phyloP scores from a whole-genome alignment of 2,888 invertebrate genomes.

The Pterostichus madidus region DNA sequence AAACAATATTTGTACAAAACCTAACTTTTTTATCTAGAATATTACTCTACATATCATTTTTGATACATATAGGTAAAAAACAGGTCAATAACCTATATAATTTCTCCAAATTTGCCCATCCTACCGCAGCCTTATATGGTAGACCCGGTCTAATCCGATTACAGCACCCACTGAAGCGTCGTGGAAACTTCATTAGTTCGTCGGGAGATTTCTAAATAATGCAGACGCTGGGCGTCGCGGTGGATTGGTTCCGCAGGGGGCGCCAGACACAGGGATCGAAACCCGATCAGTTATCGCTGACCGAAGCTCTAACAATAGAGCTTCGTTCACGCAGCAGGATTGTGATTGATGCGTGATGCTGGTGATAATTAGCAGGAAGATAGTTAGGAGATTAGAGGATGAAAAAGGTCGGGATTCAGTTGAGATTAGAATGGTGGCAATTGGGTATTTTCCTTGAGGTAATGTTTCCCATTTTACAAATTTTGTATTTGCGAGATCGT shows the following conservation, averaged over 20 bases:
- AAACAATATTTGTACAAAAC: too few relatives aligned
- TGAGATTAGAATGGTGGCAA: neutral
- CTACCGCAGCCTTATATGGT: neutral
- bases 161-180: slow-evolving; percentile 14
- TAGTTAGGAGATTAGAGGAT: neutral
- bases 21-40: too few relatives aligned
- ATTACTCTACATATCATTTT: too few relatives aligned
- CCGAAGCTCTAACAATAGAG: neutral
- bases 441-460: too few relatives aligned
- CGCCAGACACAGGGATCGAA: neutral
- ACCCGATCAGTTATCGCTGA: neutral
- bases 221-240: neutral
- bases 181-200: slow-evolving; percentile 38
- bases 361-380: neutral
- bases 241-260: neutral
- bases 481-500: too few relatives aligned
- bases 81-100: too few relatives aligned
- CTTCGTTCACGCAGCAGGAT: neutral
- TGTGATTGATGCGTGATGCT: neutral
- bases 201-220: slow-evolving; percentile 32
- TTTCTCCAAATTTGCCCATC: too few relatives aligned
- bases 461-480: too few relatives aligned
- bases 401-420: neutral
- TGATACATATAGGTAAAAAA: too few relatives aligned
- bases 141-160: slow-evolving; percentile 11